Conservation (phyloP, 2,888 invertebrate genomes). For the Acronicta leporina region DNA sequence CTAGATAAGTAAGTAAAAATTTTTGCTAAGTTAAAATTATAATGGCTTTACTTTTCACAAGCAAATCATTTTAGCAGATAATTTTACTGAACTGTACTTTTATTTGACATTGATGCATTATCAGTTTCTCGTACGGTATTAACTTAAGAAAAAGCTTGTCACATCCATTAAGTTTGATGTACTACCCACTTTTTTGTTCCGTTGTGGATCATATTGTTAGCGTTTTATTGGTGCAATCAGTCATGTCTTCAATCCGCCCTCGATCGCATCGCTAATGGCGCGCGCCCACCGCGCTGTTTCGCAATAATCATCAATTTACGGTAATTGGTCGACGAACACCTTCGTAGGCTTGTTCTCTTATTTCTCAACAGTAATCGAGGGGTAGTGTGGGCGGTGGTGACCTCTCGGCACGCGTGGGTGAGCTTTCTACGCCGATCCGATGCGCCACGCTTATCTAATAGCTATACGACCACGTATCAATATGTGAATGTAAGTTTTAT, state of each 20-base stretch:
- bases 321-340: constrained; percentile 75
- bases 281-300: constrained; percentile 67
- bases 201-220: constrained; percentile 49
- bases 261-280: constrained; percentile 62
- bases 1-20: background rate
- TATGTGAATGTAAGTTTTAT: constrained; percentile 49
- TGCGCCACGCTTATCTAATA: constrained; percentile 66
- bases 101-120: constrained; percentile 52
- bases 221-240: constrained; percentile 61
- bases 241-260: constrained; percentile 63
- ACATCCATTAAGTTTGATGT: constrained; percentile 51
- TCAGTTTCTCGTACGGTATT: constrained; percentile 34
- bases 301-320: constrained; percentile 78
- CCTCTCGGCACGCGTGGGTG: constrained; percentile 83
- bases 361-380: constrained; percentile 72
- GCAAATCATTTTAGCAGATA: constrained; percentile 6
- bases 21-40: no score
- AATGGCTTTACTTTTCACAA: background rate
- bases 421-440: constrained; percentile 76
- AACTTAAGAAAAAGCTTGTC: constrained; percentile 46
- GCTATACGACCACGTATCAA: constrained; percentile 54
- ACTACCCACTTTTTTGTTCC: constrained; percentile 47
- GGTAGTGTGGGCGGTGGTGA: constrained; percentile 79
- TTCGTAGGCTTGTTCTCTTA: constrained; percentile 59
- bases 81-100: constrained; percentile 30